Evolutionary conservation across 2,888 invertebrate genomes (phyloP).

Genomic region (Fragum sueziense): DNA sequence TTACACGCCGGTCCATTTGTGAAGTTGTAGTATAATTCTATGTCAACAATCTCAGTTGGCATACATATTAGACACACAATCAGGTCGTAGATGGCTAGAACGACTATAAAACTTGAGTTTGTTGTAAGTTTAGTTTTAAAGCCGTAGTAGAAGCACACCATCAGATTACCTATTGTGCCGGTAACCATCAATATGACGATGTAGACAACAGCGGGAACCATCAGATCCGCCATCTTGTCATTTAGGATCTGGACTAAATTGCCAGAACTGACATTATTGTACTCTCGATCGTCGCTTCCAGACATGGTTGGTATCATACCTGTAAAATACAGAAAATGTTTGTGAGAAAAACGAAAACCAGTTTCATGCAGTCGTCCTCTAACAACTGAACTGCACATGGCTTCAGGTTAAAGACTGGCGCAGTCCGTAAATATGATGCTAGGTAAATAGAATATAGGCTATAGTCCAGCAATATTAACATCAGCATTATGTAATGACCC

Average conservation of each 20-base stretch:
- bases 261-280: background rate
- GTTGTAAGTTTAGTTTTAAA: conserved; percentile 64
- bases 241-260: conserved; percentile 53
- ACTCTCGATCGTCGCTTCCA: background rate
- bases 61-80: conserved; percentile 65
- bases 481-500: too few relatives aligned
- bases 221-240: conserved; percentile 58
- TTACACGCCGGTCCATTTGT: conserved; percentile 64
- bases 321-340: too few relatives aligned
- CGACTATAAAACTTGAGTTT: conserved; percentile 66
- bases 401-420: too few relatives aligned
- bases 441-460: too few relatives aligned
- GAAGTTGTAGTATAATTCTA: conserved; percentile 66
- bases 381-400: too few relatives aligned
- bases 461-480: too few relatives aligned
- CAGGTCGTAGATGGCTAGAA: conserved; percentile 67
- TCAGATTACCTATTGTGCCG: conserved; percentile 67
- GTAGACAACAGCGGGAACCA: conserved; percentile 65
- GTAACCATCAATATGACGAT: conserved; percentile 65
- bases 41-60: conserved; percentile 70
- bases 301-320: background rate
- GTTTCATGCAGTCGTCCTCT: too few relatives aligned
- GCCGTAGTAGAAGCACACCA: conserved; percentile 68
- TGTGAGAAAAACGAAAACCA: too few relatives aligned
- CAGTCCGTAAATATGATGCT: too few relatives aligned